A percentile compares a stretch with the other conserved stretches of the same genome.
Evolutionary conservation across 2,888 invertebrate genomes (phyloP).

Genomic region (Lymantria dispar): DNA sequence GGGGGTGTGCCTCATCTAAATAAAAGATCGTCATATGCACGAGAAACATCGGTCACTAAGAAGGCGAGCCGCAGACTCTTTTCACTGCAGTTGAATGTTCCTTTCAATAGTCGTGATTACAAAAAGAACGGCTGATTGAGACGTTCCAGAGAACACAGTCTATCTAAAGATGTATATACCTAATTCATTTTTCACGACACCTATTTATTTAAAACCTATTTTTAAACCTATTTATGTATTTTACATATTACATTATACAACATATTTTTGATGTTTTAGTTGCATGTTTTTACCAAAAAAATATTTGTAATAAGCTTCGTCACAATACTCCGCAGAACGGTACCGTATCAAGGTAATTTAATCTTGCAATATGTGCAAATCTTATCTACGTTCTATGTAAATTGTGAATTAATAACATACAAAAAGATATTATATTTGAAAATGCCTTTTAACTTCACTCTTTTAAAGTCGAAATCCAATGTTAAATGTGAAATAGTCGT

Average conservation of each 20-base stretch:
- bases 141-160: background rate
- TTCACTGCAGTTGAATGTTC: constrained; percentile 49
- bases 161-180: too few species aligned
- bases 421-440: constrained; percentile 1
- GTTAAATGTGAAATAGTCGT: background rate
- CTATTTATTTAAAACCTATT: too few species aligned
- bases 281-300: background rate
- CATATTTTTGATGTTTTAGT: background rate
- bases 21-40: constrained; percentile 68
- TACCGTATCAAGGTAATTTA: constrained; percentile 12
- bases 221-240: too few species aligned
- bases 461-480: background rate
- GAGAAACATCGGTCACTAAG: constrained; percentile 50
- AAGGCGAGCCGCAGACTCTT: constrained; percentile 39
- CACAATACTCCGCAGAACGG: constrained; percentile 11
- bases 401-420: constrained; percentile 12
- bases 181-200: too few species aligned
- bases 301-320: background rate
- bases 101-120: constrained; percentile 28
- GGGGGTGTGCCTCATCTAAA: constrained; percentile 72
- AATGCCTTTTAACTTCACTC: constrained; percentile 1
- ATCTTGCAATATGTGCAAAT: constrained; percentile 7
- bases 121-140: constrained; percentile 19
- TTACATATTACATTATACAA: too few species aligned
- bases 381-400: constrained; percentile 28